Evolutionary conservation across 2,888 invertebrate genomes (phyloP).

Genomic region (Mesorhabditis spiculigera): DNA sequence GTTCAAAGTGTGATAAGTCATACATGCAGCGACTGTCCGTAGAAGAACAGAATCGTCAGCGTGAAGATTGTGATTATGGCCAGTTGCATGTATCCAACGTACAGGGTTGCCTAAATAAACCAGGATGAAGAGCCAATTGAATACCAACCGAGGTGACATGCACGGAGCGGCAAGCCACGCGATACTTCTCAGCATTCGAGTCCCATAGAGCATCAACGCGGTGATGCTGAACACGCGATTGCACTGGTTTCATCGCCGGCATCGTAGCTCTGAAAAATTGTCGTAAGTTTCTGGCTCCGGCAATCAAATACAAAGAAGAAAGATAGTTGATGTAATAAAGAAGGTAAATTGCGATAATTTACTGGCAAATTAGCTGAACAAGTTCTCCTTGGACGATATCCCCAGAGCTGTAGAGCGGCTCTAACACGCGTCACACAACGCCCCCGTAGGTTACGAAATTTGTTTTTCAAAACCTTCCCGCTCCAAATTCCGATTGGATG

Average conservation of each 20-base stretch:
- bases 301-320: no score
- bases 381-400: no score
- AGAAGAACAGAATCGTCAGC: constrained; percentile 36
- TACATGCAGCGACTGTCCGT: constrained; percentile 20
- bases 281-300: no score
- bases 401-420: no score
- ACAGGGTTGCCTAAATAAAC: constrained; percentile 39
- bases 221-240: constrained; percentile 2
- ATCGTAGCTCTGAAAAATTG: no score
- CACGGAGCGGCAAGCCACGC: constrained; percentile 47
- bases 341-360: no score
- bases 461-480: no score
- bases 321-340: no score
- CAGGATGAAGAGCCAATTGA: neutral
- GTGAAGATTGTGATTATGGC: constrained; percentile 48
- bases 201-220: constrained; percentile 50
- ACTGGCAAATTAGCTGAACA: no score
- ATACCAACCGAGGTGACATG: constrained; percentile 47
- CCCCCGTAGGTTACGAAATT: no score
- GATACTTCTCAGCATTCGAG: constrained; percentile 50
- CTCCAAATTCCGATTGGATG: no score
- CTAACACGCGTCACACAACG: no score
- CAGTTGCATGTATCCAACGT: constrained; percentile 54
- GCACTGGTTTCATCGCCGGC: neutral
- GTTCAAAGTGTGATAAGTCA: neutral